Base-by-base conservation (phyloP, 1,140 invertebrate species). In the Tachypleus tridentatus region DNA sequence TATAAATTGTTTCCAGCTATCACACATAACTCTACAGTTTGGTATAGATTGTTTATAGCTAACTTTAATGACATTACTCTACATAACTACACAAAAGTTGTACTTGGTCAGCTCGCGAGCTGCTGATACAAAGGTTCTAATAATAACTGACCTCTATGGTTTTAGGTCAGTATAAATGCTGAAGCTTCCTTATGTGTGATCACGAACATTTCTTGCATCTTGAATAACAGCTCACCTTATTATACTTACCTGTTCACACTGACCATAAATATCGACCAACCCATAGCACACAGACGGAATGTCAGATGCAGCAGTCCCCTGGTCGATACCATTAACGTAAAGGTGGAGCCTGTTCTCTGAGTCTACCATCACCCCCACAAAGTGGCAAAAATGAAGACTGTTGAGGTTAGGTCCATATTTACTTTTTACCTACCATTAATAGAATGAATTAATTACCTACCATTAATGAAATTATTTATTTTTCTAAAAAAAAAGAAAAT, bases 241-340 rank as follows among this genome's bases (percentile, higher is more conserved):
- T 49, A 60, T 52, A 62, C 67, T 70, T 63, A 91, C 83, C 77
- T 90, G 84, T 74, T 89, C 86, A 77, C 88, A 90, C 73, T 89
- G 86, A 0, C 90, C 90, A 73, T 93, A 93, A 1, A 93, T 76
- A 78, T 93, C 90, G 50, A 92, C 81, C 3, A 93, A 76, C 49
- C 83, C 86, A 73, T 87, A 87, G 79, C 83, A 77, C 4, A 82
- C 76, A 53, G 67, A 68, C 3, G 78, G 76, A 11, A 81, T 73
- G 69, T 83, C 81, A 54, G 80, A 82, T 0, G 80, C 81, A 4
- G 83, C 83, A 58, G 85, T 76, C 3, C 86, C 86, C 70, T 86
- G 84, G 72, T 86, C 84, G 1, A 82, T 71, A 3, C 84, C 84
- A 72, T 89, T 85, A 3, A 89, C 81, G 65, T 82, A 81, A 7